Evolutionary conservation across 2,888 invertebrate species (phyloP).

Genomic region (Phyllotreta cruciferae): DNA sequence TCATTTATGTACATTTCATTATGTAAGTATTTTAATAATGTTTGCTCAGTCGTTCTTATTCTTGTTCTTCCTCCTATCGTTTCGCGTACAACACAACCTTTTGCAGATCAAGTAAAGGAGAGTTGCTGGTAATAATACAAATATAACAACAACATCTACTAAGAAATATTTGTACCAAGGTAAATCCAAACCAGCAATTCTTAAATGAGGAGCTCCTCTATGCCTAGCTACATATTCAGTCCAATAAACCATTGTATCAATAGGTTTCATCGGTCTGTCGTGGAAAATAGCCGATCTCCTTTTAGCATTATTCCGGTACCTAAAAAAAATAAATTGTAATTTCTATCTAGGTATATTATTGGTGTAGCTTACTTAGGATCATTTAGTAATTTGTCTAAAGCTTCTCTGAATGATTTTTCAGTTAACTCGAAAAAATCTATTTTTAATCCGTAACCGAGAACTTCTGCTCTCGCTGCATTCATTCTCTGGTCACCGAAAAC

Average conservation of each 20-base stretch:
- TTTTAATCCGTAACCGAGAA: conserved; percentile 14
- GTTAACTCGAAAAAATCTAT: conserved; percentile 1
- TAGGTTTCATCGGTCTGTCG: conserved; percentile 49
- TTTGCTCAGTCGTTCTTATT: conserved; percentile 3
- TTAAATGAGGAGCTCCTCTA: conserved; percentile 50
- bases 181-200: conserved; percentile 45
- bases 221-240: conserved; percentile 51
- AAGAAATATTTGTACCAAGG: conserved; percentile 48
- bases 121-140: background rate
- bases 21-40: too few species aligned
- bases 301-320: conserved; percentile 46
- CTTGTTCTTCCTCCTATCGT: conserved; percentile 4
- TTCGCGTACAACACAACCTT: conserved; percentile 16
- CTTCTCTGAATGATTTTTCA: conserved; percentile 11
- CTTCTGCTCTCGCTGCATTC: conserved; percentile 31
- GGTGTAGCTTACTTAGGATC: conserved; percentile 28
- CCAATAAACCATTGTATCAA: conserved; percentile 51
- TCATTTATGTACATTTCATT: too few species aligned
- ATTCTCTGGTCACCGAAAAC: conserved; percentile 43
- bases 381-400: conserved; percentile 10
- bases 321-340: conserved; percentile 34
- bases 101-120: background rate
- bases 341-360: conserved; percentile 26
- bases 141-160: conserved; percentile 45
- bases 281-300: conserved; percentile 46